These are phyloP conservation scores for Homalodisca vitripennis DNA, from an alignment of 1,140 invertebrate species.

Conservation along the genomic window DNA sequence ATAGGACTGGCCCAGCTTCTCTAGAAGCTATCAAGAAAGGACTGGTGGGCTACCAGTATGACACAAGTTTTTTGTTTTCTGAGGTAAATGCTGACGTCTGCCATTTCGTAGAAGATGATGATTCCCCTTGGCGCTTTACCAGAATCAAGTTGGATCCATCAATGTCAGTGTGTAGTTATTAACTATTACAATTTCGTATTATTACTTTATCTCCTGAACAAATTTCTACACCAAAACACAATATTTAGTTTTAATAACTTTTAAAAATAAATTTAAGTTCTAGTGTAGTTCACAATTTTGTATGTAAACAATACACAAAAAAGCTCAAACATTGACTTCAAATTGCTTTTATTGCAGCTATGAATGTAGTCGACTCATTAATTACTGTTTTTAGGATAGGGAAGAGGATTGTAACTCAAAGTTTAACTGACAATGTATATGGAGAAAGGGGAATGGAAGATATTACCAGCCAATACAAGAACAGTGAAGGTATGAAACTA, in stretches of 20 bases:
- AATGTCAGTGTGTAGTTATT: no score
- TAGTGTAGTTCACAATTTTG: no score
- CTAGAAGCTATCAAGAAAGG: slow-evolving; percentile 68
- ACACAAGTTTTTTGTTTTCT: slow-evolving; percentile 71
- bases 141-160: slow-evolving; percentile 50
- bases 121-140: slow-evolving; percentile 62
- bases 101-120: slow-evolving; percentile 60
- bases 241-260: no score
- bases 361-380: no score
- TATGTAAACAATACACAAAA: no score
- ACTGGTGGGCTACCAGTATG: slow-evolving; percentile 70
- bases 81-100: slow-evolving; percentile 77
- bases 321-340: no score
- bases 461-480: background rate
- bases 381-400: no score
- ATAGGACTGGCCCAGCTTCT: slow-evolving; percentile 66
- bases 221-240: no score
- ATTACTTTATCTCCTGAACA: no score
- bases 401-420: background rate
- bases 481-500: background rate
- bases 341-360: no score
- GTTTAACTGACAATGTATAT: background rate
- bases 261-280: no score
- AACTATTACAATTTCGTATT: no score
- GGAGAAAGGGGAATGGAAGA: slow-evolving; percentile 36